Evolutionary conservation across 2,113 vertebrate species (phyloP), one percentile per base, ranked within the genome.

Genomic region (Stictonetta naevosa): DNA sequence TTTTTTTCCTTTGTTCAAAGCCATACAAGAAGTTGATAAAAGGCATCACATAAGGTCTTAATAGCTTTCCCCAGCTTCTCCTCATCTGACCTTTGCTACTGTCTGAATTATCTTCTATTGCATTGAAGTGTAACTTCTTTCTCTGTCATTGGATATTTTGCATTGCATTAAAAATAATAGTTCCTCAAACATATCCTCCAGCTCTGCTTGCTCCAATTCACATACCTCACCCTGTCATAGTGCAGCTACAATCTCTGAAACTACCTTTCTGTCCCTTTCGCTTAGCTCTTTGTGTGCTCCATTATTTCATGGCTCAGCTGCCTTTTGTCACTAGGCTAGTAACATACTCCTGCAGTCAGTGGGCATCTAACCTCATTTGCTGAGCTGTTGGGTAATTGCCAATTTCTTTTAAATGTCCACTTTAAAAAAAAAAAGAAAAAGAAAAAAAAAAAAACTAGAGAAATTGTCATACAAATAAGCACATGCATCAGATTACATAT

Each of bases 161-260:
- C 63, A 74, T 67, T 59, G 13, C 59, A 38, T 94, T 93, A 77
- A 92, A 95, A 93, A 88, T 71, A 88, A 94, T 85, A 87, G 50
- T 33, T 38, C 36, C 59, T 52, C 44, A 80, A 86, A 83, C 52
- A 46, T 83, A 67, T 90, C 78, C 87, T 90, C 55, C 55, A 92
- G 67, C 75, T 90, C 78, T 86, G 0, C 85, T 90, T 93, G 59
- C 67, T 93, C 81, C 68, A 83, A 16, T 74, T 86, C 87, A 88
- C 59, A 67, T 63, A 44, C 44, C 34, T 95, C 67, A 88, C 15
- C 26, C 67, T 90, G 67, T 83, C 91, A 59, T 4, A 53, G 14
- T 13, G 28, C 46, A 74, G 40, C 22, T 73, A 85, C 77, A 83
- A 67, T 55, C 34, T 74, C 69, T 76, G 15, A 42, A 93, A 34